These are phyloP conservation scores for Kryptolebias marmoratus DNA, from an alignment of 2,113 vertebrate genomes.

Conservation along the genomic window DNA sequence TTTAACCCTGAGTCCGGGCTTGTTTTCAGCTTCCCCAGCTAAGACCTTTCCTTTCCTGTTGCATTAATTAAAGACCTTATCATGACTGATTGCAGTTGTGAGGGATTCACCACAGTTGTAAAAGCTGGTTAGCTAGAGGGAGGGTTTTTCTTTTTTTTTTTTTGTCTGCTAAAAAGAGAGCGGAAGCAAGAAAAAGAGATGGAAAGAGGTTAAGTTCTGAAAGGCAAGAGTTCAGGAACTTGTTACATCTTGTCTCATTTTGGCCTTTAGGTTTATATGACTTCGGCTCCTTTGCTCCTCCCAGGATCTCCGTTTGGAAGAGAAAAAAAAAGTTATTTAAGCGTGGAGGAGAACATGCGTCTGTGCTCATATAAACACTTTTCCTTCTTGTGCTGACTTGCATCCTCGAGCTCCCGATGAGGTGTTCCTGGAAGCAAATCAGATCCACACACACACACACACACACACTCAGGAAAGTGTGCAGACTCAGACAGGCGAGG, in stretches of 20 bases:
- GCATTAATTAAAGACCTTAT: conserved; percentile 80
- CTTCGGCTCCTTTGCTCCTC: conserved; percentile 69
- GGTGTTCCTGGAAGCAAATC: conserved; percentile 78
- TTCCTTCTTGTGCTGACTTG: conserved; percentile 83
- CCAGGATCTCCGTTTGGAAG: conserved; percentile 77
- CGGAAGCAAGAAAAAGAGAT: conserved; percentile 56
- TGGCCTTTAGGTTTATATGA: conserved; percentile 77
- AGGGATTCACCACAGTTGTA: conserved; percentile 78
- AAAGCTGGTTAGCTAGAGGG: conserved; percentile 68
- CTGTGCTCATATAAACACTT: conserved; percentile 73
- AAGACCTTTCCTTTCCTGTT: conserved; percentile 77
- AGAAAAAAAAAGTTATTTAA: conserved; percentile 72
- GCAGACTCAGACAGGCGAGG: conserved; percentile 26
- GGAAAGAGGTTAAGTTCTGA: conserved; percentile 61
- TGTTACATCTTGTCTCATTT: conserved; percentile 81
- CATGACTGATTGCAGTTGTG: conserved; percentile 78
- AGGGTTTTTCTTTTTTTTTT: conserved; percentile 38
- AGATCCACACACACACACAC: conserved; percentile 42
- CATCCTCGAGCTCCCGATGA: conserved; percentile 75
- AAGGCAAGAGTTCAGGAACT: conserved; percentile 74
- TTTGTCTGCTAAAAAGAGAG: conserved; percentile 37
- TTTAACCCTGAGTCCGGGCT: conserved; percentile 70
- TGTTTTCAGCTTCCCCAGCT: conserved; percentile 65
- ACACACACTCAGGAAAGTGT: conserved; percentile 19
- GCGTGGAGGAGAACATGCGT: conserved; percentile 68